Base-by-base conservation (phyloP, 2,888 invertebrate genomes). In the Dioctria rufipes region DNA sequence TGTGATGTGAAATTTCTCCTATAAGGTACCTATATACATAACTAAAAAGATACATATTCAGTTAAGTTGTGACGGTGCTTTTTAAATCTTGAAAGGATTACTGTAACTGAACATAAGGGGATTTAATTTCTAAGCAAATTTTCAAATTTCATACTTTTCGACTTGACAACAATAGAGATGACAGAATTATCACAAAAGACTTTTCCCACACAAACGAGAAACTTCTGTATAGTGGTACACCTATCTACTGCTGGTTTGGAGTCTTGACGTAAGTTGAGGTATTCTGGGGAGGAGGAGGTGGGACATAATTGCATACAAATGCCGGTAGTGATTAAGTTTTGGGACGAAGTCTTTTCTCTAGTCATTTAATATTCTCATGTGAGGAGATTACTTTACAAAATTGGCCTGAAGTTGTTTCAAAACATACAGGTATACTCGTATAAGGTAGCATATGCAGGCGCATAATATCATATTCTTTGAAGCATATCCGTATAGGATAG, bases 281-380 rank as follows among this genome's bases (percentile, higher is more conserved):
- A 54, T 54, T 54, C 54, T 54, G 11, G 4, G 11, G 54, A 11
- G 54, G 54, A 11, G 54, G 25, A 25, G 25, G 25, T 25, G 25
- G 25, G 2, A 25, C 11, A n/a, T 54, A 54, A 54, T 54, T 54
- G 54, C 54, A 54, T 54, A 54, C 54, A 54, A 54, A 54, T 54
- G 54, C 54, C 54, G 54, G 54, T 54, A 54, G 54, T n/a, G 11
- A 54, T 54, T 11, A 54, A 54, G 54, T 54, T 54, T 25, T 25
- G 6, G 11, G 11, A 54, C 3, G 11, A 3, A 54, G 54, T 54
- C 11, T n/a, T n/a, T 54, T 54, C 54, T 54, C 54, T n/a, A 54
- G 54, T n/a, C 54, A 54, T 54, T 54, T 54, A 54, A 54, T 54
- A 54, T 54, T 54, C 54, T 54, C 54, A n/a, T 54, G 54, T 54